Evolutionary conservation across 2,113 vertebrate genomes (phyloP).

Genomic region (Steatornis caripensis): DNA sequence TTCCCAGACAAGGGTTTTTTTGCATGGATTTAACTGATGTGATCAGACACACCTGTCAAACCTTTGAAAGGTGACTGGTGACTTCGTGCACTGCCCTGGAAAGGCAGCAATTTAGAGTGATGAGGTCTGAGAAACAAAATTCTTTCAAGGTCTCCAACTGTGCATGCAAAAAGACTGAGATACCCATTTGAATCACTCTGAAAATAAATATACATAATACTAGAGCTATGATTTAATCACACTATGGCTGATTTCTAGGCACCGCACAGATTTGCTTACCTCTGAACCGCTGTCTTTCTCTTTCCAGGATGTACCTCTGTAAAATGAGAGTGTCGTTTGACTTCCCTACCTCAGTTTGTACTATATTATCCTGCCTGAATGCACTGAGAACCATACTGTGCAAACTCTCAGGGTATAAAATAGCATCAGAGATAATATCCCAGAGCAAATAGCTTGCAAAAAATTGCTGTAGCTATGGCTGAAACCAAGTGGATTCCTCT

Average conservation of each 20-base stretch:
- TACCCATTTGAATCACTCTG: neutral
- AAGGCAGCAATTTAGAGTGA: neutral
- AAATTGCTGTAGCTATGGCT: neutral
- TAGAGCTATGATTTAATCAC: neutral
- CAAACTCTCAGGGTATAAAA: neutral
- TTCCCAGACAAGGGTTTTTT: neutral
- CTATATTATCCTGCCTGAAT: neutral
- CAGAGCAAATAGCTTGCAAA: neutral
- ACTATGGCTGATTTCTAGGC: neutral
- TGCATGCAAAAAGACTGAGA: neutral
- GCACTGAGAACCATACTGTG: neutral
- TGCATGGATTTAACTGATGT: neutral
- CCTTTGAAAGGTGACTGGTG: neutral
- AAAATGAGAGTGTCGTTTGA: neutral
- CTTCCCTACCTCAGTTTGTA: neutral
- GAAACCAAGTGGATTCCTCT: neutral
- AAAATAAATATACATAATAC: neutral
- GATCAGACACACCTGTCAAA: conserved; percentile 23
- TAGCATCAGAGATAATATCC: neutral
- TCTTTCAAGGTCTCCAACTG: neutral
- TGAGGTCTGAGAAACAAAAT: neutral
- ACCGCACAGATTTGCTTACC: neutral
- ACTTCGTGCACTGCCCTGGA: neutral
- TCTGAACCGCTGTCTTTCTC: neutral
- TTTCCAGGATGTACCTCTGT: neutral